These are phyloP conservation scores for Zenarchopterus dispar DNA, from an alignment of 2,797 vertebrate species.

Conservation along the genomic window DNA sequence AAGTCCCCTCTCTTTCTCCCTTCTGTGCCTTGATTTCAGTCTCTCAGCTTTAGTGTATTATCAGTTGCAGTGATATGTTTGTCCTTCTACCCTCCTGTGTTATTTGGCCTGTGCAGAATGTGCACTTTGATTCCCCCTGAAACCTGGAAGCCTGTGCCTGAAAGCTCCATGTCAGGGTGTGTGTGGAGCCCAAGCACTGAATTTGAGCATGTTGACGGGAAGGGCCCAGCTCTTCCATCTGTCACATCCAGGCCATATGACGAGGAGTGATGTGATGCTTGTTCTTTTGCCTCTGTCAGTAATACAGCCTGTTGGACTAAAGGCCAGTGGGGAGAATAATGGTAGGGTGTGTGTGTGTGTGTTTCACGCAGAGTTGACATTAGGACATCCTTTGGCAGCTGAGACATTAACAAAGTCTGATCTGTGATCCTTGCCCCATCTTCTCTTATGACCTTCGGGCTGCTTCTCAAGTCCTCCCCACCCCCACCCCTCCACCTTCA, in stretches of 20 bases:
- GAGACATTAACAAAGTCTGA: conserved; percentile 57
- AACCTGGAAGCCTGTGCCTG: conserved; percentile 32
- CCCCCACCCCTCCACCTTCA: conserved; percentile 28
- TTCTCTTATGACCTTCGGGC: conserved; percentile 26
- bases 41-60: conserved; percentile 44
- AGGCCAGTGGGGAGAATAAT: conserved; percentile 25
- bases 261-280: conserved; percentile 37
- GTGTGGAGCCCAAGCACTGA: conserved; percentile 61
- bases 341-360: conserved; percentile 11
- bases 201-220: conserved; percentile 47
- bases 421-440: conserved; percentile 28
- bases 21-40: conserved; percentile 23
- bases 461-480: conserved; percentile 24
- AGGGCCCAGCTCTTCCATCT: conserved; percentile 61
- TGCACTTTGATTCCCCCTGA: conserved; percentile 35
- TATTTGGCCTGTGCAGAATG: conserved; percentile 40
- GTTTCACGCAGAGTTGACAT: conserved; percentile 42
- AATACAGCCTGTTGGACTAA: conserved; percentile 34
- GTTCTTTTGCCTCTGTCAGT: conserved; percentile 46
- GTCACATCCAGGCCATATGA: conserved; percentile 49
- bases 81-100: conserved; percentile 45
- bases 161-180: conserved; percentile 39
- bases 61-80: conserved; percentile 33
- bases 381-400: conserved; percentile 34
- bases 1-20: conserved; percentile 31